Conservation (phyloP, 2,888 invertebrate species). For the Labia minor region DNA sequence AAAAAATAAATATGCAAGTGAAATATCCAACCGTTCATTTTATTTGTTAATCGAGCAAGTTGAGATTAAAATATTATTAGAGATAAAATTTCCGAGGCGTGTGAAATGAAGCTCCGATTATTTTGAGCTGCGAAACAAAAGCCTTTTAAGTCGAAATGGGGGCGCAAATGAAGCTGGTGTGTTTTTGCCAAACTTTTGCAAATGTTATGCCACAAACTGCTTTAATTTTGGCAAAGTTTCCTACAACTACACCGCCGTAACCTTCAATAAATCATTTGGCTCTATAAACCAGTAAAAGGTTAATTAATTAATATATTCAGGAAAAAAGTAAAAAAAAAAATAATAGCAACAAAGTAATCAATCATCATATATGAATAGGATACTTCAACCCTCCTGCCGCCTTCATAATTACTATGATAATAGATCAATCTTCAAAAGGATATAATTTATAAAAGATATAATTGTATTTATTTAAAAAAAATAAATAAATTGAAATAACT, state of each 20-base stretch:
- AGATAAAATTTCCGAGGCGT: conserved; percentile 5
- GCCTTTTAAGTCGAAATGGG: conserved; percentile 1
- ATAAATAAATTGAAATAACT: no score
- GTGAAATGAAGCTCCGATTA: background rate
- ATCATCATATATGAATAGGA: background rate
- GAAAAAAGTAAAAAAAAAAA: background rate
- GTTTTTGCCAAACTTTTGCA: conserved; percentile 9
- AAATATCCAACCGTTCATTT: background rate
- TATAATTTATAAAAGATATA: no score
- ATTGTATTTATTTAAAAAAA: no score
- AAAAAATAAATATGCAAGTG: background rate
- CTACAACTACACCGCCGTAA: background rate
- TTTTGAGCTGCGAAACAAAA: conserved; percentile 1
- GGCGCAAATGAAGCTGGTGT: background rate
- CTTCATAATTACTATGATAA: no score
- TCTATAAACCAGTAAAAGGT: background rate
- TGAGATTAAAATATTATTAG: background rate
- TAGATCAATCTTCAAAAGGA: no score
- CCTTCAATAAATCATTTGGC: conserved; percentile 4
- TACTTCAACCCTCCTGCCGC: no score
- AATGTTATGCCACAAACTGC: background rate
- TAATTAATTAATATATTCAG: conserved; percentile 1
- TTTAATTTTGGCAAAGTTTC: background rate
- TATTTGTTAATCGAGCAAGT: background rate
- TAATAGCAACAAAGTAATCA: background rate